Percentiles rank a stretch among this genome's conserved stretches.
Conservation (phyloP, 2,888 invertebrate genomes). For the Chrysotoxum bicinctum region DNA sequence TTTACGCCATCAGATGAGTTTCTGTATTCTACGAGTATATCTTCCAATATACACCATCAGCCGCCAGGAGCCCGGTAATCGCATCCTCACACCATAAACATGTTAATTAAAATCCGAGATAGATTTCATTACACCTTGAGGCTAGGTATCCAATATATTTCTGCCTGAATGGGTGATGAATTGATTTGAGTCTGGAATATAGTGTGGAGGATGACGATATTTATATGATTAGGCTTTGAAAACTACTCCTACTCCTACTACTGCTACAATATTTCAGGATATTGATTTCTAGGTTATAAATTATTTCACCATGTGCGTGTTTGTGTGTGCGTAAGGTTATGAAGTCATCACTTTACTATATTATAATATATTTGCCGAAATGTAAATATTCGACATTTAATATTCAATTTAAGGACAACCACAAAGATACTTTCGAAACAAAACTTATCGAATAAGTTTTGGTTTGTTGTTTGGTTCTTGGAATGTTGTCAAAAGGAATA, state of each 20-base stretch:
- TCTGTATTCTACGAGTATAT: not conserved
- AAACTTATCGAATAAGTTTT: slow-evolving; percentile 15
- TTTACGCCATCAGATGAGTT: slow-evolving; percentile 39
- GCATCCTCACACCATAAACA: slow-evolving; percentile 2
- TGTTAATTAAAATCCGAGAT: slow-evolving; percentile 58
- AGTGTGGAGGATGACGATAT: not conserved
- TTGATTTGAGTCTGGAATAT: slow-evolving; percentile 10
- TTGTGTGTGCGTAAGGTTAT: not conserved
- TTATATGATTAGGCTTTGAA: slow-evolving; percentile 17
- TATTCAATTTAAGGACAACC: slow-evolving; percentile 35
- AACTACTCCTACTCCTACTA: slow-evolving; percentile 1
- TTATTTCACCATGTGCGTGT: not conserved
- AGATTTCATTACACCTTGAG: slow-evolving; percentile 30
- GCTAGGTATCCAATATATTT: slow-evolving; percentile 1
- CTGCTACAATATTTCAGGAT: not conserved
- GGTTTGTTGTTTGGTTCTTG: not conserved
- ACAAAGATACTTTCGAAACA: slow-evolving; percentile 8
- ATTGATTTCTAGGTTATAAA: slow-evolving; percentile 21
- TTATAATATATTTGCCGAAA: not conserved
- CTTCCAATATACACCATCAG: not conserved
- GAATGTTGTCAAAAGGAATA: slow-evolving; percentile 31
- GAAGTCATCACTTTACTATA: not conserved
- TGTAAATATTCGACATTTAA: slow-evolving; percentile 41
- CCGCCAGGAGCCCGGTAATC: slow-evolving; percentile 16
- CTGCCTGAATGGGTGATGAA: slow-evolving; percentile 11